Conservation (phyloP, 2,113 vertebrate species). For the Ammodytes marinus region DNA sequence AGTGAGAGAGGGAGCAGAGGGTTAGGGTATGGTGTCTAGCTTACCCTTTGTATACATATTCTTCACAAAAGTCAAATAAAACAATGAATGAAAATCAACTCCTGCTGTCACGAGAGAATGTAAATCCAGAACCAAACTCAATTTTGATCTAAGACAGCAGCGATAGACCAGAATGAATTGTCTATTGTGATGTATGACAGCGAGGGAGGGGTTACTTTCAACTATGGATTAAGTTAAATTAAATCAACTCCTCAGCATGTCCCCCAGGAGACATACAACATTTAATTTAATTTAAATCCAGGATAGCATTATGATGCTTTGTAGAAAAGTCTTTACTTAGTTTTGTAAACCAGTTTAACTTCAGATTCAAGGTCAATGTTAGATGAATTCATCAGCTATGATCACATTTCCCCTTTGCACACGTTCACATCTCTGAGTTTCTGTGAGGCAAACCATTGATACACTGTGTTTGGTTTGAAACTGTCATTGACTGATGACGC, state of each 20-base stretch:
- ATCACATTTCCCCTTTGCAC: background rate
- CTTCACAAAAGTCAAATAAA: slow-evolving; percentile 17
- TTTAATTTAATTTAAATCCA: background rate
- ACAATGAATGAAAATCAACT: slow-evolving; percentile 10
- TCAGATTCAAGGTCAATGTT: too few relatives aligned
- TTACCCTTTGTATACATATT: background rate
- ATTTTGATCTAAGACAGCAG: slow-evolving; percentile 4
- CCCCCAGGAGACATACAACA: background rate
- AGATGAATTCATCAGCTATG: too few relatives aligned
- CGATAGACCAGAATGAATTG: background rate
- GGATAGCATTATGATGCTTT: too few relatives aligned
- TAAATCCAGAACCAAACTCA: slow-evolving; percentile 1
- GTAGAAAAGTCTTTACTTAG: too few relatives aligned
- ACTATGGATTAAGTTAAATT: background rate
- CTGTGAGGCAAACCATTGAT: background rate
- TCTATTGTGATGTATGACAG: background rate
- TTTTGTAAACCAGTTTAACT: too few relatives aligned
- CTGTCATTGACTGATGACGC: background rate
- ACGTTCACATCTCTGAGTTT: background rate
- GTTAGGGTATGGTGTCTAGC: background rate
- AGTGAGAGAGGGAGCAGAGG: background rate
- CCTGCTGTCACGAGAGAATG: slow-evolving; percentile 21
- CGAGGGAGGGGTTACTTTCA: background rate
- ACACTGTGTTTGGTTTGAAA: background rate
- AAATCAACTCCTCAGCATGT: background rate